These are phyloP conservation scores for Taxidea taxus DNA, from an alignment of 2,113 vertebrate species.

Conservation along the genomic window DNA sequence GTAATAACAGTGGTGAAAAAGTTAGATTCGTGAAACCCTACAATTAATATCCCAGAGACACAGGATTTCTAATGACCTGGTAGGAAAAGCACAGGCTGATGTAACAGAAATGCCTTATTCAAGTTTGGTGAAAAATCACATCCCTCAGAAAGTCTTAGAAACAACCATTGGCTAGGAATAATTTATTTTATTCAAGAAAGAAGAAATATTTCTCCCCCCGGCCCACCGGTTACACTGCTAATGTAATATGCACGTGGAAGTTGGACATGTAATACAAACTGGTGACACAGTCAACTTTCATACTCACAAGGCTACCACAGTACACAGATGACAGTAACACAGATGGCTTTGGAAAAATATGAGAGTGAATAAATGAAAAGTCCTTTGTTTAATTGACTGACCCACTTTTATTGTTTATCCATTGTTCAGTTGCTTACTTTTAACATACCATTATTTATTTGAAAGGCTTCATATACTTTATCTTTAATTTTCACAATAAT, in stretches of 20 bases:
- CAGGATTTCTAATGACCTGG: not conserved
- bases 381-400: slow-evolving; percentile 14
- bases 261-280: slow-evolving; percentile 39
- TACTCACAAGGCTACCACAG: not conserved
- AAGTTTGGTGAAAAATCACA: slow-evolving; percentile 43
- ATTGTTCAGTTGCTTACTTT: not conserved
- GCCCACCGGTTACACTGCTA: not conserved
- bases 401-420: not conserved
- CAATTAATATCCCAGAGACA: slow-evolving; percentile 29
- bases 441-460: not conserved
- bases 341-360: slow-evolving; percentile 14
- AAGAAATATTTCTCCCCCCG: not conserved
- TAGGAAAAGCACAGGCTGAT: not conserved
- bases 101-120: slow-evolving; percentile 43
- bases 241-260: slow-evolving; percentile 40
- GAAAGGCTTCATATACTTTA: slow-evolving; percentile 20
- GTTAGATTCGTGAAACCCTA: not conserved
- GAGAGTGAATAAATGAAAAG: slow-evolving; percentile 24
- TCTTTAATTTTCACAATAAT: not conserved
- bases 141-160: slow-evolving; percentile 32
- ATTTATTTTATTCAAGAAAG: slow-evolving; percentile 22
- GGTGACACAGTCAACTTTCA: slow-evolving; percentile 23
- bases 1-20: not conserved
- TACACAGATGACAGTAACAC: not conserved
- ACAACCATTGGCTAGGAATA: not conserved